Base-by-base conservation (phyloP, 2,113 vertebrate genomes). In the Marcusenius ussheri region DNA sequence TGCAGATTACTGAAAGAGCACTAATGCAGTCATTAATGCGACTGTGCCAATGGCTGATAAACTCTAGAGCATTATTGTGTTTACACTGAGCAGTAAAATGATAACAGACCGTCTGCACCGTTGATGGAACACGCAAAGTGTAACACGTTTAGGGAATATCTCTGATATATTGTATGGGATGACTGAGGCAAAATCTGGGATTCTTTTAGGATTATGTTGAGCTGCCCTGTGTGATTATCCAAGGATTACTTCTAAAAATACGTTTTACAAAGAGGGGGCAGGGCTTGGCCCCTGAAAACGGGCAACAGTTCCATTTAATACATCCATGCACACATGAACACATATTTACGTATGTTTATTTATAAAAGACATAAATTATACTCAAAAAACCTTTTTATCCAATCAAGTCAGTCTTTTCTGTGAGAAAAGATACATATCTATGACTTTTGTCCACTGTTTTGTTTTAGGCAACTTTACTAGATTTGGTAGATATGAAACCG, bases 231-330 rank as follows among this genome's bases (percentile, higher is more conserved):
- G 66, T 91, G 86, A 88, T 92, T 91, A 92, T 92, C 91, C 51
- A 90, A 74, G 80, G 91, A 92, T 92, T 92, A 91, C 84, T 90
- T 91, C 91, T 92, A 92, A 92, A 91, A 91, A 92, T 92, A 92
- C 62, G 87, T 49, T 88, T 89, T 89, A 88, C 90, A 89, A 88
- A 42, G 24, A 6, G 51, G 31, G 50, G 87, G n/a, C 49, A 50
- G 49, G 50, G 85, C 15, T 88, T 87, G 47, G 58, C 19, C 51
- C 35, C 53, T 62, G 53, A 88, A 62, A 50, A 24, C 3, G 39
- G 35, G 8, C 35, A 88, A 42, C 19, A 62, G 31, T 11, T 62
- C 51, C 39, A 51, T 27, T 27, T 87, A 53, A 35, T 53, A 87
- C 21, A 88, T 58, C 56, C 46, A 47, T 53, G 27, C 86, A 88